A percentile compares a stretch with the other conserved stretches of the same genome.
Conservation (phyloP, 2,113 vertebrate species). For the Balaeniceps rex region DNA sequence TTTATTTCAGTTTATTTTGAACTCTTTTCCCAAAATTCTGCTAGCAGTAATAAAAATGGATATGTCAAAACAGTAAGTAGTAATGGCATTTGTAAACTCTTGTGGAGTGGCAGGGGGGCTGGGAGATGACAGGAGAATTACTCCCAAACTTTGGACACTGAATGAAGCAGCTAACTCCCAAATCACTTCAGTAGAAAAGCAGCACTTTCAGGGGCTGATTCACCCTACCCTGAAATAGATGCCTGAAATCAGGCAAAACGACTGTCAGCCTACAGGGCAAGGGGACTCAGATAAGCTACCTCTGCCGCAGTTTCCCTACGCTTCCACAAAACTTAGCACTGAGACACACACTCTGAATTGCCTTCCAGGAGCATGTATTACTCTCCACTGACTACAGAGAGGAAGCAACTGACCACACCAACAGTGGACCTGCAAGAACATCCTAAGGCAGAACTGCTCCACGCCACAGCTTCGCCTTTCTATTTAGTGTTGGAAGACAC, state of each 20-base stretch:
- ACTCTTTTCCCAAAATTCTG: background rate
- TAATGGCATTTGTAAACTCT: background rate
- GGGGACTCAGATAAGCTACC: background rate
- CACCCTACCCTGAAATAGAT: background rate
- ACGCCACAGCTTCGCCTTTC: background rate
- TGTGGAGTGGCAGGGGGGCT: background rate
- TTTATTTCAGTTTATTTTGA: background rate
- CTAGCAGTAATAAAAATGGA: background rate
- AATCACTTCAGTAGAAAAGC: background rate
- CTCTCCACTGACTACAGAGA: background rate
- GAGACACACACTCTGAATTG: background rate
- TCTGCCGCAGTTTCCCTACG: background rate
- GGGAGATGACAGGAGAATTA: background rate
- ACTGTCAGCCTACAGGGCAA: background rate
- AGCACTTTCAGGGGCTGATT: background rate
- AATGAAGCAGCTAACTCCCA: background rate
- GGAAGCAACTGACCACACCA: background rate
- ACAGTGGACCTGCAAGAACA: background rate
- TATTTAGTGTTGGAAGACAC: background rate
- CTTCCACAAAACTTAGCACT: background rate
- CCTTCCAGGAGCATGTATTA: background rate
- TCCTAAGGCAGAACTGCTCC: background rate
- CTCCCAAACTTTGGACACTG: background rate
- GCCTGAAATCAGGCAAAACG: background rate
- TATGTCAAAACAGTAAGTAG: background rate